phyloP scores from a whole-genome alignment of 2,888 invertebrate species.

The Conops quadrifasciatus region DNA sequence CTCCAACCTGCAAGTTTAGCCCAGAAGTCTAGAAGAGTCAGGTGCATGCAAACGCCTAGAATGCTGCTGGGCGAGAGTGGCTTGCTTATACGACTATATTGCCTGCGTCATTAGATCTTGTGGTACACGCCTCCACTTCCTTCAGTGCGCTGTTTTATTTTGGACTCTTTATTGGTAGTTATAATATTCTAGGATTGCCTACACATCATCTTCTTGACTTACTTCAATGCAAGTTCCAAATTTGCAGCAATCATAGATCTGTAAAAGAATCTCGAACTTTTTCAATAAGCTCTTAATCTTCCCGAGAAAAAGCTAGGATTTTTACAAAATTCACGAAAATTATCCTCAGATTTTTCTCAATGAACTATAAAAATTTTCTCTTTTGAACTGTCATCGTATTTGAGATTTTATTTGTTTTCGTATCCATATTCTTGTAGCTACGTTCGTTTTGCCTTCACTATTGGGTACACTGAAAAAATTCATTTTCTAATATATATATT shows the following conservation, averaged over 20 bases:
- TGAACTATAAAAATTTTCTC: conserved; percentile 27
- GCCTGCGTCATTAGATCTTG: too few relatives aligned
- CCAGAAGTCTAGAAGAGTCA: background rate
- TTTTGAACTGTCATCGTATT: conserved; percentile 21
- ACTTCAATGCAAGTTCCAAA: too few relatives aligned
- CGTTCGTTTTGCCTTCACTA: background rate
- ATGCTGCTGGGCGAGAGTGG: background rate
- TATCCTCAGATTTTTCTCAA: conserved; percentile 23
- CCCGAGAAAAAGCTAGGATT: background rate
- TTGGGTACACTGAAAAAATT: background rate
- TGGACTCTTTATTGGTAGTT: too few relatives aligned
- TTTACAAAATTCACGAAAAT: conserved; percentile 29
- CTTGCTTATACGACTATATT: too few relatives aligned
- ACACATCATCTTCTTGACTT: too few relatives aligned
- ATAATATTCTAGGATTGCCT: too few relatives aligned
- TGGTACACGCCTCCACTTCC: too few relatives aligned
- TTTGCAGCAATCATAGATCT: too few relatives aligned
- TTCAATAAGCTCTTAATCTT: background rate
- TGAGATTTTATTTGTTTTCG: conserved; percentile 37
- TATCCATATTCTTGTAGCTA: conserved; percentile 10
- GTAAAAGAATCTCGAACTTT: too few relatives aligned
- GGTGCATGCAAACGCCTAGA: conserved; percentile 8
- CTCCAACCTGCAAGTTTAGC: background rate
- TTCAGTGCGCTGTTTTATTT: too few relatives aligned
- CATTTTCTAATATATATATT: too few relatives aligned